Conservation (phyloP, 2,113 vertebrate species). For the Stercorarius parasiticus region DNA sequence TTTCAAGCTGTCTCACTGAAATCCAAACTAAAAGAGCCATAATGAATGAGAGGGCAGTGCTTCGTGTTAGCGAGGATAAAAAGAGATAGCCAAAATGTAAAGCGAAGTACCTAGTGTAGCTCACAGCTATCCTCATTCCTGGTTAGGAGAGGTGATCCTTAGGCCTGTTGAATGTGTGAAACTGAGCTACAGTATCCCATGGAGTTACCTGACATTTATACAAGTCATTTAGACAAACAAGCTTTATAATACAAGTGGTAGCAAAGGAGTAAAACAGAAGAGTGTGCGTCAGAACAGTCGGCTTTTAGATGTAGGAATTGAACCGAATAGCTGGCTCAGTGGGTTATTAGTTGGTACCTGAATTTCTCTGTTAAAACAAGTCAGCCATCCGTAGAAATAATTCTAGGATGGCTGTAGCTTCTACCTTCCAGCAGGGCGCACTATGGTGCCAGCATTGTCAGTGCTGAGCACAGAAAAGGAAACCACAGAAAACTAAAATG, state of each 20-base stretch:
- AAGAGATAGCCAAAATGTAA: neutral
- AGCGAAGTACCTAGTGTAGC: neutral
- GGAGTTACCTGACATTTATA: neutral
- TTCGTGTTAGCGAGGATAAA: neutral
- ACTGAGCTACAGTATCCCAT: neutral
- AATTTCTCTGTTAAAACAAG: neutral
- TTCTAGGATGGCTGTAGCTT: neutral
- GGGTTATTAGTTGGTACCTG: neutral
- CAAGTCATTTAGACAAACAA: neutral
- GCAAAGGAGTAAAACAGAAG: neutral
- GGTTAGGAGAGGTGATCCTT: neutral
- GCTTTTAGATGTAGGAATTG: neutral
- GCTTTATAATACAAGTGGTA: neutral
- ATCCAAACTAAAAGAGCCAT: constrained; percentile 60
- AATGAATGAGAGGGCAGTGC: constrained; percentile 47
- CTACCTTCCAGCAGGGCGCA: constrained; percentile 55
- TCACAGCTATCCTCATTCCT: neutral
- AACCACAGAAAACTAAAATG: neutral
- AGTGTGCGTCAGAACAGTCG: neutral
- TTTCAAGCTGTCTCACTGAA: constrained; percentile 66
- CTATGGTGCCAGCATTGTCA: constrained; percentile 38
- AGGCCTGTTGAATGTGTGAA: neutral
- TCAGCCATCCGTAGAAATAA: neutral
- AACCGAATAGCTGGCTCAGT: neutral
- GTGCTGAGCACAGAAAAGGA: neutral